Evolutionary conservation across 1,140 invertebrate species (phyloP).

Genomic region (Heliothis virescens): DNA sequence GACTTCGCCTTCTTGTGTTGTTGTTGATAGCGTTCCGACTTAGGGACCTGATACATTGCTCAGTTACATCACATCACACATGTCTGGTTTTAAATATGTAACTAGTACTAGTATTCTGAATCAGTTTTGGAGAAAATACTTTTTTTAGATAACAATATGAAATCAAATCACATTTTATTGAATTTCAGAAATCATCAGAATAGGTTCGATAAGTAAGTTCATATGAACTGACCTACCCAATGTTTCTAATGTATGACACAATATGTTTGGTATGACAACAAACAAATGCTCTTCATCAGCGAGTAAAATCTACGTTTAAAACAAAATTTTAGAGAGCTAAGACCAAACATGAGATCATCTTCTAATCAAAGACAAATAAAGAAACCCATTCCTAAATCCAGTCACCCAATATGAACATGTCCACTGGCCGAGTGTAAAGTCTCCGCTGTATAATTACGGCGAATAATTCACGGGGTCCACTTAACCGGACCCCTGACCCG

Average conservation of each 20-base stretch:
- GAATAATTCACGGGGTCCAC: slow-evolving; percentile 59
- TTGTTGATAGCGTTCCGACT: slow-evolving; percentile 58
- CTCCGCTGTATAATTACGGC: slow-evolving; percentile 74
- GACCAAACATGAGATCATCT: background rate
- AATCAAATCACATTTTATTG: too few species aligned
- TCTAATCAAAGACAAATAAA: background rate
- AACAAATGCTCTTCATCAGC: too few species aligned
- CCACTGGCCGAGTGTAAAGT: slow-evolving; percentile 74
- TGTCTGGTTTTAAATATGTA: too few species aligned
- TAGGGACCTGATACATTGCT: slow-evolving; percentile 15
- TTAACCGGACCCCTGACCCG: slow-evolving; percentile 54
- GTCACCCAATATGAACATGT: slow-evolving; percentile 56
- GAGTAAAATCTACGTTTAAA: too few species aligned
- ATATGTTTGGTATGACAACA: too few species aligned
- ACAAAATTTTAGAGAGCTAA: too few species aligned
- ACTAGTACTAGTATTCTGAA: too few species aligned
- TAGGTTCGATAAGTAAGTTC: background rate
- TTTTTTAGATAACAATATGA: too few species aligned
- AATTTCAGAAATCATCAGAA: background rate
- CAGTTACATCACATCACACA: background rate
- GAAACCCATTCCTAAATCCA: background rate
- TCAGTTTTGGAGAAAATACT: too few species aligned
- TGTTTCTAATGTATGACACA: background rate
- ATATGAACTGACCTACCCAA: background rate
- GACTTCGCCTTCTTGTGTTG: slow-evolving; percentile 70